phyloP scores from a whole-genome alignment of 2,113 vertebrate species.

The Fukomys damarensis region DNA sequence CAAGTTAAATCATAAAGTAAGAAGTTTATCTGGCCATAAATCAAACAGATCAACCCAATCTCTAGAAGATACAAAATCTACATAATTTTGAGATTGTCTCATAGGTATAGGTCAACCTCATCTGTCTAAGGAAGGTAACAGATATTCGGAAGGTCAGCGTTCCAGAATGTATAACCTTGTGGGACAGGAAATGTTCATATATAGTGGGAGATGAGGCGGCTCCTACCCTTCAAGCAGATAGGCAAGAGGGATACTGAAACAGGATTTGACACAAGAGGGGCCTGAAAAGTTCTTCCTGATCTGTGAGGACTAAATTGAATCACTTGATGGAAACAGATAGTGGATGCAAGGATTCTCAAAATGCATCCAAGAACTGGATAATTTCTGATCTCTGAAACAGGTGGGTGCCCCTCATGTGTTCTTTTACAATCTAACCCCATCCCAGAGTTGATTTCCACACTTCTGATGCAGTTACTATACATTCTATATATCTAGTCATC shows the following conservation, averaged over 20 bases:
- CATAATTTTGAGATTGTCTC: not conserved
- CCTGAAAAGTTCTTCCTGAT: not conserved
- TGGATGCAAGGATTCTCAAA: not conserved
- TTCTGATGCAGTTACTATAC: too few relatives aligned
- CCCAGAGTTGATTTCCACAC: too few relatives aligned
- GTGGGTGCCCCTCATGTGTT: fast-evolving
- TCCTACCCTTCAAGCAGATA: too few relatives aligned
- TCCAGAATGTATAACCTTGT: fast-evolving
- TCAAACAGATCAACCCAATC: not conserved
- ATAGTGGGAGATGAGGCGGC: fast-evolving
- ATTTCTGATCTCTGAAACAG: not conserved
- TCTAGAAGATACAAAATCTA: not conserved
- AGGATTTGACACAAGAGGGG: not conserved
- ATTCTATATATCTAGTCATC: not conserved
- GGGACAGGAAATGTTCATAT: not conserved
- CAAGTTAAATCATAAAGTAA: not conserved
- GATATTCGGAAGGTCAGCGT: fast-evolving
- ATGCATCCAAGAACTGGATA: not conserved
- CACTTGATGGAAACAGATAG: not conserved
- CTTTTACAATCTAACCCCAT: fast-evolving
- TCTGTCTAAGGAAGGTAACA: not conserved
- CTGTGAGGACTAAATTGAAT: not conserved
- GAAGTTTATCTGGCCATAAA: not conserved
- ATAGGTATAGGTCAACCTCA: fast-evolving
- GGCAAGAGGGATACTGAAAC: fast-evolving